Base-by-base conservation (phyloP, 1,140 invertebrate genomes). In the Trichonephila clavipes region DNA sequence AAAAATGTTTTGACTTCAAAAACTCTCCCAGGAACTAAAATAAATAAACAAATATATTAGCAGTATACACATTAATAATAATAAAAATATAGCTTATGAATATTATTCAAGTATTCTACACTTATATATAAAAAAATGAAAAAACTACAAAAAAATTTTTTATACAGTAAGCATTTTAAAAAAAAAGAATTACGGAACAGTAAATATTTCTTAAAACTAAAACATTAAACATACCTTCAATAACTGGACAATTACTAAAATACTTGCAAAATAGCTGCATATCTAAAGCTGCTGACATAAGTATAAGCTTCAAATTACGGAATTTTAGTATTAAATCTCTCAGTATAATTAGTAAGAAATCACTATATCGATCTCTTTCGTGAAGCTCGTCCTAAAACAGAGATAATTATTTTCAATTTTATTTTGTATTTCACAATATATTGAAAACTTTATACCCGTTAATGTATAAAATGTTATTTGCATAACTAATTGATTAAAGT, bases 261-360 rank as follows among this genome's bases (percentile, higher is more conserved):
- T 98, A 98, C 95, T 97, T 97, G 51, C 97, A 96, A 96, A 99
- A 98, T 61, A 98, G 97, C 40, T 97, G 96, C 12, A 97, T 97
- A 95, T 99, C 97, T 95, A 99, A 97, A 3, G 98, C 98, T 10
- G 99, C 99, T n/a, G 98, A 99, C 98, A 99, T 99, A 1, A 99
- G 96, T 83, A 99, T 97, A 0, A 99, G 94, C 94, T 97, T 97
- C 0, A 99, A 96, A 93, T 97, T 96, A 92, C 97, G 97, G 95
- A 97, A 97, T 24, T 97, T 97, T 1, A 96, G 95, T 8, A 99
- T 95, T 6, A 97, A 97, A 95, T 99, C 97, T 90, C 97, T 97
- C 14, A 99, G 95, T 21, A 98, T 97, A 88, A 99, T 98, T 64
- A 99, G 95, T 21, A 99, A 96, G 96, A 99, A 99, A 96, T 99